phyloP scores from a whole-genome alignment of 2,888 invertebrate genomes.

The Dinocampus coccinellae region DNA sequence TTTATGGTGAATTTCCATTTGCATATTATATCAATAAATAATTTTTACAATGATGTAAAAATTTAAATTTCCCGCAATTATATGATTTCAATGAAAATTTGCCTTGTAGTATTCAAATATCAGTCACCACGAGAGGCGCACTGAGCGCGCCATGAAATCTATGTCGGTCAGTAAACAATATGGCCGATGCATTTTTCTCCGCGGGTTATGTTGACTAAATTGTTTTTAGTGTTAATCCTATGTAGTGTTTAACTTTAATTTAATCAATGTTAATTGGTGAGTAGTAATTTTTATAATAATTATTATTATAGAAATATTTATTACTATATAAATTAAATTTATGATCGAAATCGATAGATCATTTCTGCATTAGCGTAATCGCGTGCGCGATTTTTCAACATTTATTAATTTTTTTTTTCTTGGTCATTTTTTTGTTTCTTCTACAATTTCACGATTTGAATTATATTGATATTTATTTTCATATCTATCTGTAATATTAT shows the following conservation, averaged over 20 bases:
- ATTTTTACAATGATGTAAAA: too few relatives aligned
- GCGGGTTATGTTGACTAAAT: conserved; percentile 60
- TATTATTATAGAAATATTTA: neutral
- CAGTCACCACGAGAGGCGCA: neutral
- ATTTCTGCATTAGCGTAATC: neutral
- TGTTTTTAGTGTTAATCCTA: conserved; percentile 43
- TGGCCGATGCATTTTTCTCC: conserved; percentile 58
- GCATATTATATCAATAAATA: neutral
- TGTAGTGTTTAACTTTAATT: conserved; percentile 32
- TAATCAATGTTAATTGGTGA: conserved; percentile 28
- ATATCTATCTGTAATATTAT: neutral
- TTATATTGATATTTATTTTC: neutral
- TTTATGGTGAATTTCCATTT: neutral
- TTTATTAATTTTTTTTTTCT: neutral
- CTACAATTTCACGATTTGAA: neutral
- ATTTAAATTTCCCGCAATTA: too few relatives aligned
- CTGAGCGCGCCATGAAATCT: neutral
- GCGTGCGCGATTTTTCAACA: neutral
- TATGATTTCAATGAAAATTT: too few relatives aligned
- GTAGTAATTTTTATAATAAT: neutral
- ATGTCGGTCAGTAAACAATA: conserved; percentile 56
- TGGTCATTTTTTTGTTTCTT: neutral
- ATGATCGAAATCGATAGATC: neutral
- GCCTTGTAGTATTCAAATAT: neutral
- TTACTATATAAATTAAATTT: neutral